Evolutionary conservation across 2,797 vertebrate species (phyloP).

Genomic region (Enteromius afrohamiltoni): DNA sequence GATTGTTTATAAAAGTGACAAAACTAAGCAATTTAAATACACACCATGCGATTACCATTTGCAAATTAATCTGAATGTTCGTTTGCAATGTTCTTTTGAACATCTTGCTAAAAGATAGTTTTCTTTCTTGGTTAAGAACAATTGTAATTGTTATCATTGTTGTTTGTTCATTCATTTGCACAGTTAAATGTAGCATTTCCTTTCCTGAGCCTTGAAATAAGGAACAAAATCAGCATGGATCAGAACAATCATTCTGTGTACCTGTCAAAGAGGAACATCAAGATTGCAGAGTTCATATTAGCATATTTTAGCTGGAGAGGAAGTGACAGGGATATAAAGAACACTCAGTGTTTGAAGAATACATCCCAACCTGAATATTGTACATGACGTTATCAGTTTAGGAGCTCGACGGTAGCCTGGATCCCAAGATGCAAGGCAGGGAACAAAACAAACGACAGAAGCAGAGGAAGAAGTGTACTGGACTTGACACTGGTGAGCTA

Average conservation of each 20-base stretch:
- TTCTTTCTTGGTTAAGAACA: not conserved
- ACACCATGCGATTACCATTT: not conserved
- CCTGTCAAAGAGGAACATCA: conserved; percentile 32
- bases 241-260: conserved; percentile 39
- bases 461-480: conserved; percentile 9
- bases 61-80: not conserved
- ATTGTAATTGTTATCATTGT: conserved; percentile 1
- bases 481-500: conserved; percentile 25
- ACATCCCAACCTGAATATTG: conserved; percentile 4
- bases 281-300: conserved; percentile 1
- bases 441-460: not conserved
- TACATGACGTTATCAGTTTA: conserved; percentile 22
- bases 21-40: not conserved
- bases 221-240: conserved; percentile 17
- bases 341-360: conserved; percentile 10
- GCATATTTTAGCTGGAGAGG: conserved; percentile 48
- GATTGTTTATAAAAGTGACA: not conserved
- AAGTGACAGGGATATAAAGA: conserved; percentile 45
- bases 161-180: not conserved
- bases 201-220: conserved; percentile 3
- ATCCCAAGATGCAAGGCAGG: not conserved
- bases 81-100: not conserved
- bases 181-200: not conserved
- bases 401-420: not conserved
- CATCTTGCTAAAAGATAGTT: not conserved